Conservation (phyloP, 2,888 invertebrate species). For the Diarsia mendica region DNA sequence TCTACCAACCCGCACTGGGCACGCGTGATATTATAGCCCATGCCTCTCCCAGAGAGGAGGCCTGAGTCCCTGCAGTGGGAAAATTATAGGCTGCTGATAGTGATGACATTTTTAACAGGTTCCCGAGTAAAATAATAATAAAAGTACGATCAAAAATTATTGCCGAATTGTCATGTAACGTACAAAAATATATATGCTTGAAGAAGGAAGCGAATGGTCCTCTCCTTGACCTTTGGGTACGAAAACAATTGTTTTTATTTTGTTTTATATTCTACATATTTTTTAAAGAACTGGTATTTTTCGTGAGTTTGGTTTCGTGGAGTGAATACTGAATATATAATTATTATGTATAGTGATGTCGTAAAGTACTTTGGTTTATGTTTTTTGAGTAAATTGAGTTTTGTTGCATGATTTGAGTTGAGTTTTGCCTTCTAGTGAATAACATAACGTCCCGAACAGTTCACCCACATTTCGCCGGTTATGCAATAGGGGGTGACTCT, state of each 20-base stretch:
- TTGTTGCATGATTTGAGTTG: background rate
- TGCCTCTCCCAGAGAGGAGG: no score
- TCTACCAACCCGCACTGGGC: no score
- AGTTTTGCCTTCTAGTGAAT: background rate
- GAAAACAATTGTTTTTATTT: constrained; percentile 37
- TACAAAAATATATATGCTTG: constrained; percentile 39
- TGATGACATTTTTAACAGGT: background rate
- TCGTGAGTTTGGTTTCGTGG: background rate
- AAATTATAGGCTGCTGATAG: no score
- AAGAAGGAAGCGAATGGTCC: constrained; percentile 47
- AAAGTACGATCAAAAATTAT: constrained; percentile 36
- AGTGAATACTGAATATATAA: background rate
- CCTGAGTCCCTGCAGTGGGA: no score
- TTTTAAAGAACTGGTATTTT: constrained; percentile 21
- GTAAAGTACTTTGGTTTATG: constrained; percentile 2
- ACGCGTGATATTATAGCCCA: no score
- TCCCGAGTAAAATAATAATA: background rate
- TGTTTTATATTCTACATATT: constrained; percentile 14
- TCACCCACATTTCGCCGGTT: no score
- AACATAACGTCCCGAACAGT: background rate
- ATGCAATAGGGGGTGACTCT: no score
- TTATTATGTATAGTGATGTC: background rate
- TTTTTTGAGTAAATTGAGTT: background rate
- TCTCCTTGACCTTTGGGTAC: constrained; percentile 46
- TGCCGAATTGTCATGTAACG: constrained; percentile 48